Evolutionary conservation across 2,113 vertebrate genomes (phyloP).

Genomic region (Sander vitreus): DNA sequence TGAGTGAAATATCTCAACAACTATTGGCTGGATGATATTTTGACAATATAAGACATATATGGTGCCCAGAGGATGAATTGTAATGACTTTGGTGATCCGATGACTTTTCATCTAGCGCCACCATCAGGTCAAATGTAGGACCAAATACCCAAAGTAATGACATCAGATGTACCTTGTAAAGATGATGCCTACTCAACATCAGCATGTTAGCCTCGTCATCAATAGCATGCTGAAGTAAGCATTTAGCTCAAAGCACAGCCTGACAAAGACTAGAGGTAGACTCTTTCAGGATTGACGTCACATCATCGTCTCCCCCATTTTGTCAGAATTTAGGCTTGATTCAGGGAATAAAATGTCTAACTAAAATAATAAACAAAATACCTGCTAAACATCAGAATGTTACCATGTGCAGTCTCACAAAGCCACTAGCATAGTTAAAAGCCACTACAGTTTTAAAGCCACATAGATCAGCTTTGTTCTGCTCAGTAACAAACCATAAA

Average conservation of each 20-base stretch:
- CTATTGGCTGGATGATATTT: background rate
- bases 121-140: background rate
- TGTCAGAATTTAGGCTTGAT: too few species aligned
- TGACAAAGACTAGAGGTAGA: background rate
- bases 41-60: background rate
- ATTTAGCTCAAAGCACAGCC: background rate
- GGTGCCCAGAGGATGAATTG: background rate
- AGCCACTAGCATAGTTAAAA: background rate
- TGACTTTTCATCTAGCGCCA: background rate
- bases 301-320: background rate
- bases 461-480: background rate
- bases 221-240: background rate
- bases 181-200: background rate
- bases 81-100: background rate
- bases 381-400: background rate
- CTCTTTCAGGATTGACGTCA: background rate
- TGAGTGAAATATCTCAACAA: background rate
- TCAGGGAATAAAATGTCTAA: background rate
- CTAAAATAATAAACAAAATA: background rate
- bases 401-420: background rate
- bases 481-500: background rate
- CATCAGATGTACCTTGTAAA: background rate
- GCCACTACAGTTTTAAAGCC: background rate
- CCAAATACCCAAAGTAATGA: background rate
- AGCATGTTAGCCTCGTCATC: background rate